Conservation (phyloP, 2,888 invertebrate genomes). For the Eugnorisma glareosa region DNA sequence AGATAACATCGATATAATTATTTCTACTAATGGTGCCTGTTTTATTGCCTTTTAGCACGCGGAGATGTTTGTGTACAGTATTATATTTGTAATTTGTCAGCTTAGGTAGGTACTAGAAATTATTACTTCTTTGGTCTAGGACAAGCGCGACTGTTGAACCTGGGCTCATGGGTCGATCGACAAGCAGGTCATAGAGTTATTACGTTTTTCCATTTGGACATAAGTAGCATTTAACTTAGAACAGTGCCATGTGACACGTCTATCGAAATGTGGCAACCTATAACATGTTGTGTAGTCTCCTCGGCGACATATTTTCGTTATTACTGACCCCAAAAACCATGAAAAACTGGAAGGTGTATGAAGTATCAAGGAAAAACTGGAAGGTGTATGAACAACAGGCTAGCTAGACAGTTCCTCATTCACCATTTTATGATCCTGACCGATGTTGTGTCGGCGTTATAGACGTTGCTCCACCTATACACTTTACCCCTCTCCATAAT, state of each 20-base stretch:
- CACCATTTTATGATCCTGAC: neutral
- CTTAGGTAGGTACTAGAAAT: neutral
- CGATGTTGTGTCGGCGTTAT: neutral
- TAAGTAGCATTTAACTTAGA: neutral
- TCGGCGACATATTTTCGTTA: too few relatives aligned
- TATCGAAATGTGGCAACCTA: neutral
- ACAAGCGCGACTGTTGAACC: neutral
- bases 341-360: too few relatives aligned
- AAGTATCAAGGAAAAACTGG: too few relatives aligned
- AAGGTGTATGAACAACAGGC: neutral
- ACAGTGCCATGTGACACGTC: neutral
- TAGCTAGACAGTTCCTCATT: neutral
- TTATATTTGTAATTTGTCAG: conserved; percentile 3
- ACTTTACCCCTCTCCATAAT: neutral
- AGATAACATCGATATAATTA: conserved; percentile 48
- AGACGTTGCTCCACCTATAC: neutral
- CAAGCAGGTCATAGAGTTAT: neutral
- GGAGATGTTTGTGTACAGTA: neutral
- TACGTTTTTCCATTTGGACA: neutral
- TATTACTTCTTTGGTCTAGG: neutral
- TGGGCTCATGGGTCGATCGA: neutral
- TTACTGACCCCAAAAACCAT: too few relatives aligned
- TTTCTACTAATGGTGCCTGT: neutral
- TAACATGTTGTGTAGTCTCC: neutral
- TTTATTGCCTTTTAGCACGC: conserved; percentile 42